phyloP scores from a whole-genome alignment of 2,888 invertebrate species.

The Patella ulyssiponensis region DNA sequence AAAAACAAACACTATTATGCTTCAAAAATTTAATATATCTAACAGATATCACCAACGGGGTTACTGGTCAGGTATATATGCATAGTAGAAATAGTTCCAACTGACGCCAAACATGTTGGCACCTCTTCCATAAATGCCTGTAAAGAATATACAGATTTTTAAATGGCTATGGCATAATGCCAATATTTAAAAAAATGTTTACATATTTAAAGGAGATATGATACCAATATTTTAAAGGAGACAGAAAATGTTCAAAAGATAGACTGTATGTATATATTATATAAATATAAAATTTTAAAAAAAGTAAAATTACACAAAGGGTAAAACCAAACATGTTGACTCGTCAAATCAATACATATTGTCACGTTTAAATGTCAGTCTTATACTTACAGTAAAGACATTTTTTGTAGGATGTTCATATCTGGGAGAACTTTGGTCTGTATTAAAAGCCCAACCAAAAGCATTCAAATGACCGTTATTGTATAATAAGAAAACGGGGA shows the following conservation, averaged over 20 bases:
- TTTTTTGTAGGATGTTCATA: constrained; percentile 36
- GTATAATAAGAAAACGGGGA: constrained; percentile 53
- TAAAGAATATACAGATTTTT: neutral
- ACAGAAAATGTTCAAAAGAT: too few species aligned
- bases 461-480: constrained; percentile 54
- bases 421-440: constrained; percentile 17
- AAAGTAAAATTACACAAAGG: too few species aligned
- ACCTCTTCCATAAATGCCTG: constrained; percentile 20
- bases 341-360: too few species aligned
- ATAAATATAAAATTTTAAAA: too few species aligned
- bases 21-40: neutral
- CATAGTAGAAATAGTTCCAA: constrained; percentile 30
- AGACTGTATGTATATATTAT: too few species aligned
- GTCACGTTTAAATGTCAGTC: too few species aligned
- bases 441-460: constrained; percentile 52
- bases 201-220: too few species aligned
- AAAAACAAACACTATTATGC: too few species aligned
- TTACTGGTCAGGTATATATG: constrained; percentile 33
- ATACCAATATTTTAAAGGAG: too few species aligned
- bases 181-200: neutral
- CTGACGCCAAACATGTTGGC: constrained; percentile 21
- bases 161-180: neutral
- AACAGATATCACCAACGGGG: constrained; percentile 23
- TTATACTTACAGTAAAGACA: neutral
- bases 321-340: too few species aligned